These are phyloP conservation scores for Polymixis lichenea DNA, from an alignment of 2,888 invertebrate genomes.

Conservation along the genomic window DNA sequence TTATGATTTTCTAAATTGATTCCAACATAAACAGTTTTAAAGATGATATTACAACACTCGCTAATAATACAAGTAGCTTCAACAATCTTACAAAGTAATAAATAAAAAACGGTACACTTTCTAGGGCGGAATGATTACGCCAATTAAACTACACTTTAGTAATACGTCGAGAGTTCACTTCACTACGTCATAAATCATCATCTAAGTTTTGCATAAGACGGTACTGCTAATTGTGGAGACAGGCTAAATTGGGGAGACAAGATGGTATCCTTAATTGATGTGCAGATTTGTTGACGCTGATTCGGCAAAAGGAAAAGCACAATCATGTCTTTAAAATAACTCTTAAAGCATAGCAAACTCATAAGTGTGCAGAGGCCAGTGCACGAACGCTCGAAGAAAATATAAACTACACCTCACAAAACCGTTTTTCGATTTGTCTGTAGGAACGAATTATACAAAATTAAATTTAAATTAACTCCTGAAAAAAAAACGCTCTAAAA, in stretches of 20 bases:
- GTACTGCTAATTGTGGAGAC: conserved; percentile 37
- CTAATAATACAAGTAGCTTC: background rate
- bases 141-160: conserved; percentile 51
- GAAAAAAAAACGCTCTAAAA: too few relatives aligned
- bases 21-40: background rate
- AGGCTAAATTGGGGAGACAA: conserved; percentile 8
- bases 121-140: conserved; percentile 44
- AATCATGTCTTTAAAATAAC: too few relatives aligned
- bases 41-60: too few relatives aligned
- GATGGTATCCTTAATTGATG: conserved; percentile 12
- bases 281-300: conserved; percentile 15
- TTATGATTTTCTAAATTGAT: background rate
- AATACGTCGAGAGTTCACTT: background rate
- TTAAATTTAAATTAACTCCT: background rate
- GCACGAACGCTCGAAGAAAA: too few relatives aligned
- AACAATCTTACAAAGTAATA: conserved; percentile 21
- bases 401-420: background rate
- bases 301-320: background rate
- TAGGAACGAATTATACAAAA: background rate
- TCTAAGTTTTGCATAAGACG: conserved; percentile 60
- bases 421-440: background rate
- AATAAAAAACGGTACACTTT: conserved; percentile 26
- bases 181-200: conserved; percentile 49
- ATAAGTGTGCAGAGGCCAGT: too few relatives aligned
- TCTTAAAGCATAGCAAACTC: too few relatives aligned